Conservation (phyloP, 2,113 vertebrate genomes). For the Limanda limanda region DNA sequence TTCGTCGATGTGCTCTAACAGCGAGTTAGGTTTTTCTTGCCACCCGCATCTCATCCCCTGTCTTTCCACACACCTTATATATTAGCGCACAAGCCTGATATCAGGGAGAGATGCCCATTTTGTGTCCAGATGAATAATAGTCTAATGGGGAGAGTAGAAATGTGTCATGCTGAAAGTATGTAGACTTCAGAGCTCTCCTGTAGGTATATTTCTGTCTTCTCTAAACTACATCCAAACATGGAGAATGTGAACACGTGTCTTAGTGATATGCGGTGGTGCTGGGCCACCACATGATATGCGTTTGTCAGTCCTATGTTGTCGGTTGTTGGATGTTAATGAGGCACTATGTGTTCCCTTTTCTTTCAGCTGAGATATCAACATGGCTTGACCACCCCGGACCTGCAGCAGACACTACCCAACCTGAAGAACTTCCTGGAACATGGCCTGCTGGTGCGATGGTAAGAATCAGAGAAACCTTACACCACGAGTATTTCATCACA, state of each 20-base stretch:
- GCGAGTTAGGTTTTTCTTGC: slow-evolving; percentile 43
- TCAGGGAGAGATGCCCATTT: slow-evolving; percentile 64
- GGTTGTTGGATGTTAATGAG: slow-evolving; percentile 55
- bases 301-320: neutral
- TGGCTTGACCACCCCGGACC: slow-evolving; percentile 93
- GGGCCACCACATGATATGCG: neutral
- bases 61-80: slow-evolving; percentile 69
- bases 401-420: slow-evolving; percentile 97
- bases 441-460: slow-evolving; percentile 96
- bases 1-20: slow-evolving; percentile 60
- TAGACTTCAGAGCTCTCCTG: slow-evolving; percentile 47
- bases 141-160: slow-evolving; percentile 45
- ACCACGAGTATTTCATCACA: neutral
- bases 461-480: slow-evolving; percentile 67
- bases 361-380: slow-evolving; percentile 96
- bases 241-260: slow-evolving; percentile 36
- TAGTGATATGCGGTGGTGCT: neutral
- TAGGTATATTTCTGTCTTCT: slow-evolving; percentile 60
- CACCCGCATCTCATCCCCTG: slow-evolving; percentile 52
- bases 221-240: slow-evolving; percentile 35
- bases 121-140: slow-evolving; percentile 69
- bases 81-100: slow-evolving; percentile 63
- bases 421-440: slow-evolving; percentile 97
- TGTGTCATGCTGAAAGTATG: slow-evolving; percentile 70
- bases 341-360: slow-evolving; percentile 45